Evolutionary conservation across 2,113 vertebrate genomes (phyloP), one percentile per base, ranked within the genome.

Genomic region (Tenrec ecaudatus): DNA sequence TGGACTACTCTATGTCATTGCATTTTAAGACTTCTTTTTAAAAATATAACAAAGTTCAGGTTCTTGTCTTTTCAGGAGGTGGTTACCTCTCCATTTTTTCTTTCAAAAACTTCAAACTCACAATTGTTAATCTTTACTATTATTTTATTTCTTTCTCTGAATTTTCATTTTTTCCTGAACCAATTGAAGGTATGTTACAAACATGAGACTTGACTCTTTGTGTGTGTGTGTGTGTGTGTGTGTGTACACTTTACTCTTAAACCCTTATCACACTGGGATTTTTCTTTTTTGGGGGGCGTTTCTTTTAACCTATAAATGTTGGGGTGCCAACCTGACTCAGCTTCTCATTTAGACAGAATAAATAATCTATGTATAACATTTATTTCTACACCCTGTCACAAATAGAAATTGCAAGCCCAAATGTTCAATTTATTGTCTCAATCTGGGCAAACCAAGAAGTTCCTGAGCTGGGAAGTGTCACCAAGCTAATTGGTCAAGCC

Each of bases 21-120:
- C 25, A 38, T 40, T 90, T 95, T 66, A 57, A 90, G 94, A 91
- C 33, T 36, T 89, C 40, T 82, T 85, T 88, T 92, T 31, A 90
- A 95, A 95, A 90, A 81, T 93, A 69, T 33, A 77, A 4, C 43
- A 29, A 47, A 77, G 14, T 77, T 47, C 14, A 47, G 12, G 27
- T 77, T 77, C 75, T 77, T 77, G 40, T 29, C 40, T 77, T 43
- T 77, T 14, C n/a, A 15, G 75, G 25, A 27, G 25, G 14, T 53
- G 27, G 6, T 43, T 47, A 15, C 40, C 75, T 5, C 40, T 17
- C 10, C 20, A 27, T 11, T 77, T 29, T 38, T 77, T 40, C 40
- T 77, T 77, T 77, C 25, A 77, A 77, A 76, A 43, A 43, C 47
- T 16, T 77, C 12, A 77, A 17, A 43, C 23, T 27, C 29, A 29